Base-by-base conservation (phyloP, 2,888 invertebrate genomes). In the Calameuta filiformis region DNA sequence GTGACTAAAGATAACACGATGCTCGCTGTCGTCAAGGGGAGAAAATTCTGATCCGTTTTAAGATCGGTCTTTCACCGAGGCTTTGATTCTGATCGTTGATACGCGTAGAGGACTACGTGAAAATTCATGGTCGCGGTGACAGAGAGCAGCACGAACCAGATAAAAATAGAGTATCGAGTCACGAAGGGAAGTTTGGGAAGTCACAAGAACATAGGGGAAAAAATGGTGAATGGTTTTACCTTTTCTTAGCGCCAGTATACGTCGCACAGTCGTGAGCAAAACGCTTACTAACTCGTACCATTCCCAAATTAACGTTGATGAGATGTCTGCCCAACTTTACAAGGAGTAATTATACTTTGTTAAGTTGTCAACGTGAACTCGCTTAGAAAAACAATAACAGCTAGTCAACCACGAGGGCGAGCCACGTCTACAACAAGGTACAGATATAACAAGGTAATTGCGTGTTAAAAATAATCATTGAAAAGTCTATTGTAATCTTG, bases 1-100 rank as follows among this genome's bases (percentile, higher is more conserved):
- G 87, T 89, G 88, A 88, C 87, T 89, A 89, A 87, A 90, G 90
- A 90, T 91, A 91, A 90, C 89, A 84, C 87, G 87, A 82, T 85
- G 83, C 85, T 84, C 82, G 84, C 86, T 89, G 89, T 90, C 89
- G 85, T 88, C 89, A 81, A 81, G 81, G 84, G 85, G 82, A 82
- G 77, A 75, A 79, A 73, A 73, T 78, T 75, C 75, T 9, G 23
- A 56, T 56, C 9, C 9, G 23, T 56, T 56, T 56, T 56, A 23
- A 2, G 56, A 23, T 23, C 9, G 56, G 9, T 15, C 23, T 56
- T 56, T 56, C 56, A 2, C 23, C 23, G 56, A 23, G 15, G 1
- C 23, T 23, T 56, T 9, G 23, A 56, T 23, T 23, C 56, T 1
- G 56, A 56, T 56, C 23, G 23, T 23, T 23, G 56, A 56, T 56